Base-by-base conservation (phyloP, 2,113 vertebrate species). In the Phylloscopus trochilus region DNA sequence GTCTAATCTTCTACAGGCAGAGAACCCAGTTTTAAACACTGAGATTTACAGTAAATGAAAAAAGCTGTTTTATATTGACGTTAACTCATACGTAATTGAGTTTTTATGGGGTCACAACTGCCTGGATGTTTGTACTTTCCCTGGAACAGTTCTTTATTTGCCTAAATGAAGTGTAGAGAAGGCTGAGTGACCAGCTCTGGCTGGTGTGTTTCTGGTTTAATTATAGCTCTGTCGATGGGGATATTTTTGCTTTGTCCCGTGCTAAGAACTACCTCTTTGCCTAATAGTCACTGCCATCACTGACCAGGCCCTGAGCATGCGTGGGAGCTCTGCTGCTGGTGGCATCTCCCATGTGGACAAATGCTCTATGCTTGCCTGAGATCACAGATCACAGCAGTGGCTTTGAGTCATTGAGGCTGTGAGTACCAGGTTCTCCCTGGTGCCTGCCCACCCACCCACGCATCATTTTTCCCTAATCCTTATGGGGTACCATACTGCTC, bases 21-120 rank as follows among this genome's bases (percentile, higher is more conserved):
- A 92, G 69, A 92, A 76, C 62, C 17, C n/a, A 31, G 73, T 87
- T 78, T 93, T 89, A 89, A 90, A 73, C 43, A 58, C 53, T 56
- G 69, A 64, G 62, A 82, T 96, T 95, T 95, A 96, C 86, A 87
- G 93, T 96, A 96, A 95, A 96, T 84, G 66, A 92, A 95, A 93
- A 96, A 96, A 92, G 56, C 88, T 96, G 95, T 53, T 95, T 96
- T 97, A 90, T 95, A 92, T 79, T 96, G 95, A 96, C 80, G 86
- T 96, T 97, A 94, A 94, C 92, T 94, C 92, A 51, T 92, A 93
- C 77, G 92, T 95, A 97, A 95, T 89, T 95, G 88, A 92, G 83
- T 94, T 96, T 96, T 96, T 96, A 96, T 93, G 90, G 94, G 95
- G 92, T 96, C 95, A 84, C 89, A 95, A 96, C 85, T 92, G 85